These are phyloP conservation scores for Isoperla grammatica DNA, from an alignment of 2,888 invertebrate genomes.

Conservation along the genomic window DNA sequence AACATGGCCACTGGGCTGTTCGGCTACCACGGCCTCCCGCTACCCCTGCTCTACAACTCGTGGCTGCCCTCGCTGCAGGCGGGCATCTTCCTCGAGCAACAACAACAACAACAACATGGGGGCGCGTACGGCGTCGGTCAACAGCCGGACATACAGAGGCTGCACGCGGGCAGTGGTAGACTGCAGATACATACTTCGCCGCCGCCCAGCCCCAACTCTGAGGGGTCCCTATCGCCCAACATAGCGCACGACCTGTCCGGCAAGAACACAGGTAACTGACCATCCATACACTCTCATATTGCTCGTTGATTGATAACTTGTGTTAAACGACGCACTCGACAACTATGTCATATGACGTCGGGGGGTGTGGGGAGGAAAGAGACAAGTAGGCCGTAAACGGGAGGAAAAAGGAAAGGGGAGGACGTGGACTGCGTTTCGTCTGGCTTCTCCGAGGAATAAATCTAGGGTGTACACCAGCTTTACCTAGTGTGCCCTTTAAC, in stretches of 20 bases:
- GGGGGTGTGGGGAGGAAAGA: no score
- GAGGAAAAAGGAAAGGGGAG: no score
- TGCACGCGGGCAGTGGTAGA: not conserved
- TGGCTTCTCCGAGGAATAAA: no score
- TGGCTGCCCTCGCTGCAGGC: conserved; percentile 22
- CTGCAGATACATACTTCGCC: no score
- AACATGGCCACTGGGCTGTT: conserved; percentile 21
- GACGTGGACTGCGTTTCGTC: no score
- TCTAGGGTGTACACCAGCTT: no score
- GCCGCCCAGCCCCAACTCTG: conserved; percentile 24
- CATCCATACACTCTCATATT: no score
- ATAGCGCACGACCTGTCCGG: conserved; percentile 22
- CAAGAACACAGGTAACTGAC: conserved; percentile 4
- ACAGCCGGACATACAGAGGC: not conserved
- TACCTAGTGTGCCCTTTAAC: no score
- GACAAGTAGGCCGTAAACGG: no score
- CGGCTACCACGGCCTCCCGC: conserved; percentile 22
- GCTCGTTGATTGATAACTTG: no score
- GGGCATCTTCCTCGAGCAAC: conserved; percentile 17
- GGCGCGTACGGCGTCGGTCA: not conserved
- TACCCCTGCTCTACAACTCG: conserved; percentile 24
- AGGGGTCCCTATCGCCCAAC: conserved; percentile 24
- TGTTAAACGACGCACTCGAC: no score
- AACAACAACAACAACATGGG: conserved; percentile 10
- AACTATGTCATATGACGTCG: no score